These are phyloP conservation scores for Entomobrya multifasciata DNA, from an alignment of 2,888 invertebrate species.

Conservation along the genomic window DNA sequence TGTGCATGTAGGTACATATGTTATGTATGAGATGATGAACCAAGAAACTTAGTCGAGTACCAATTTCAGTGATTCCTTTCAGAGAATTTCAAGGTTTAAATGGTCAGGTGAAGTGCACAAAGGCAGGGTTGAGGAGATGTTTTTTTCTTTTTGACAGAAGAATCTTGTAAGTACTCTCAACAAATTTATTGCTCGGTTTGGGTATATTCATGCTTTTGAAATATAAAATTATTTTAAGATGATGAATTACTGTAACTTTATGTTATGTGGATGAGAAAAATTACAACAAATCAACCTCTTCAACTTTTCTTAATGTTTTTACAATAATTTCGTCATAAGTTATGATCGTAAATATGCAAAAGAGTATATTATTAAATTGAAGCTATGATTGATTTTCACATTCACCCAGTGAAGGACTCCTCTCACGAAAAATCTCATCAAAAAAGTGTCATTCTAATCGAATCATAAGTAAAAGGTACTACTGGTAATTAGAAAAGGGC, in stretches of 20 bases:
- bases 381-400: slow-evolving; percentile 33
- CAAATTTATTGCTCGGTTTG: not conserved
- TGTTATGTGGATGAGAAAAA: not conserved
- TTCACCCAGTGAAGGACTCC: slow-evolving; percentile 19
- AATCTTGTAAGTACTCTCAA: not conserved
- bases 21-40: no score
- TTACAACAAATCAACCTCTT: not conserved
- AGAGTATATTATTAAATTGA: not conserved
- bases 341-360: slow-evolving; percentile 27
- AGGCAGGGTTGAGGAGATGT: slow-evolving; percentile 28
- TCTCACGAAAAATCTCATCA: not conserved
- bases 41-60: not conserved
- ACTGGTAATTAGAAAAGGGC: not conserved
- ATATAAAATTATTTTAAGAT: not conserved
- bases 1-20: not conserved
- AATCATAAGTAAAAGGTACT: no score
- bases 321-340: not conserved
- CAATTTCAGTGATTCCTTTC: slow-evolving; percentile 42
- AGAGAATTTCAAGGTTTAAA: slow-evolving; percentile 45
- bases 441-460: slow-evolving; percentile 12
- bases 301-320: not conserved
- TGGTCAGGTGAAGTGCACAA: slow-evolving; percentile 18
- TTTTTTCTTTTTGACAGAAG: not conserved
- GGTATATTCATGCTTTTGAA: not conserved
- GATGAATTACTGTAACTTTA: not conserved